Evolutionary conservation across 2,888 invertebrate species (phyloP).

Genomic region (Periphyllus acericola): DNA sequence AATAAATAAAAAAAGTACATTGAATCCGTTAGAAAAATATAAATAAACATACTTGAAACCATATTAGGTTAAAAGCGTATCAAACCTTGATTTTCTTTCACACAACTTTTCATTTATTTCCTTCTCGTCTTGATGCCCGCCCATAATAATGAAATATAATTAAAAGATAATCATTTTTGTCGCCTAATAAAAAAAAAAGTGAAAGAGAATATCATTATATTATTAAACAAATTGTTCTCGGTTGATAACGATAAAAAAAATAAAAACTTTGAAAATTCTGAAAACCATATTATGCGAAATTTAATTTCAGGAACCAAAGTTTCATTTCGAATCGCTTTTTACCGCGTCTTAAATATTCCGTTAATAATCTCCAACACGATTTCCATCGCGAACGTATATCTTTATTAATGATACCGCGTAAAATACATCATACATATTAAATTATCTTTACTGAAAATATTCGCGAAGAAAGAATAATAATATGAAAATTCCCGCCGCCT

Average conservation of each 20-base stretch:
- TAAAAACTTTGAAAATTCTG: not conserved
- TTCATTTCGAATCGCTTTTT: not conserved
- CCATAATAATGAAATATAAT: not conserved
- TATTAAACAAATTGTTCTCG: not conserved
- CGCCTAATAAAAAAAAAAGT: not conserved
- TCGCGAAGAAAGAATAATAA: not conserved
- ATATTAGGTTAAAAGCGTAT: not conserved
- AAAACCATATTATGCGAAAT: not conserved
- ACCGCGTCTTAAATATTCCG: not conserved
- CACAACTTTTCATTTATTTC: not conserved
- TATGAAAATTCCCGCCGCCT: not conserved
- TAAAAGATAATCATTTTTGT: not conserved
- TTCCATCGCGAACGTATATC: not conserved
- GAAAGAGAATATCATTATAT: no score
- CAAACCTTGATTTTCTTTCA: not conserved
- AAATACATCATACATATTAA: not conserved
- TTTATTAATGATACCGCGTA: not conserved
- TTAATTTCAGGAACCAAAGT: not conserved
- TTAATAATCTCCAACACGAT: not conserved
- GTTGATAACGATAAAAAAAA: not conserved
- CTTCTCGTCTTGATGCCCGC: not conserved
- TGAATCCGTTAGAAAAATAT: no score
- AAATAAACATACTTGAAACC: no score
- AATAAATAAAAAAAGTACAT: not conserved
- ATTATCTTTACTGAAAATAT: not conserved